These are phyloP conservation scores for Peromyscus nudipes DNA, from an alignment of 2,797 vertebrate species.

Conservation along the genomic window DNA sequence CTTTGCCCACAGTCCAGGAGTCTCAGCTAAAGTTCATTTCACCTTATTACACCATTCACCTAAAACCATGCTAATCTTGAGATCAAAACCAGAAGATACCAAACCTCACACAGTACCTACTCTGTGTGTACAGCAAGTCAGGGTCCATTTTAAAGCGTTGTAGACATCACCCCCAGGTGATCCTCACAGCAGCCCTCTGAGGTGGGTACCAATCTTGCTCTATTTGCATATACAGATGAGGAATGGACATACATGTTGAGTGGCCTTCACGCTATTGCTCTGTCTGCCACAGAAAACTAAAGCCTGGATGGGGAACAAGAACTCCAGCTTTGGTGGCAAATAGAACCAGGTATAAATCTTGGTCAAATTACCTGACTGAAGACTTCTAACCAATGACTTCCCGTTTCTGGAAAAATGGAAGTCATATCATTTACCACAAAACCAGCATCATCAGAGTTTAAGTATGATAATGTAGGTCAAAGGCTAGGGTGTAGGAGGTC, in stretches of 20 bases:
- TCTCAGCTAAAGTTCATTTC: not conserved
- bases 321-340: not conserved
- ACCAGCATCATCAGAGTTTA: not conserved
- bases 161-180: not conserved
- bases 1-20: not conserved
- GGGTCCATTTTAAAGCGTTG: not conserved
- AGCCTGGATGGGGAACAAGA: not conserved
- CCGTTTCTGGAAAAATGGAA: not conserved
- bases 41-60: not conserved
- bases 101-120: not conserved
- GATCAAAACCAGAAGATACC: not conserved
- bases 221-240: not conserved
- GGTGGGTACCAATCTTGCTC: not conserved
- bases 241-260: not conserved
- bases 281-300: not conserved
- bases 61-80: not conserved
- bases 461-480: not conserved
- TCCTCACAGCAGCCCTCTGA: not conserved
- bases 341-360: not conserved
- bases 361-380: not conserved
- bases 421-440: constrained; percentile 25
- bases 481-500: not conserved
- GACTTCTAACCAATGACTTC: not conserved
- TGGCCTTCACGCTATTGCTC: not conserved
- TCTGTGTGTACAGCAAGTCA: not conserved